Conservation (phyloP, 2,113 vertebrate genomes). For the Melanocharis versteri region DNA sequence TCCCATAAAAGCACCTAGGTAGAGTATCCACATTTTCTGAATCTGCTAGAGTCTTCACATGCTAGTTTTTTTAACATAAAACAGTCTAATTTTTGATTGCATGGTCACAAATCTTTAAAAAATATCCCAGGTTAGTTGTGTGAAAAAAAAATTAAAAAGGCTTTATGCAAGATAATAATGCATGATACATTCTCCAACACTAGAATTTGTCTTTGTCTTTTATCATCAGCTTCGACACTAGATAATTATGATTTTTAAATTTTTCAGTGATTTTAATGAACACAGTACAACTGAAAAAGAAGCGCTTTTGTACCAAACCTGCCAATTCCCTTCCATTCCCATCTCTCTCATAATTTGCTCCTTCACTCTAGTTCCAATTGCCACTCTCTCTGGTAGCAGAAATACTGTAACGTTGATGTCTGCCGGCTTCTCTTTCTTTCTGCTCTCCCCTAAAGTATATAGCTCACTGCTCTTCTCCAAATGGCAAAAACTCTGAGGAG, state of each 20-base stretch:
- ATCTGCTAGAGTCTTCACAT: background rate
- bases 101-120: background rate
- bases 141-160: background rate
- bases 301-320: background rate
- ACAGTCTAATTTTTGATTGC: background rate
- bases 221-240: background rate
- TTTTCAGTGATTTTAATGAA: constrained; percentile 8
- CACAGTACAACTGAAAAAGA: background rate
- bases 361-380: constrained; percentile 25
- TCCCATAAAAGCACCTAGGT: background rate
- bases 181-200: background rate
- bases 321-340: constrained; percentile 22
- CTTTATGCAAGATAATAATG: background rate
- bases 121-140: background rate
- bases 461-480: constrained; percentile 45
- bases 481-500: constrained; percentile 58
- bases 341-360: constrained; percentile 47
- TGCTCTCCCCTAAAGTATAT: background rate
- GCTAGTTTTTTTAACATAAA: background rate
- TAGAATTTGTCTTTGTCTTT: background rate
- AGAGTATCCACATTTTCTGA: background rate
- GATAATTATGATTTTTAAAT: background rate
- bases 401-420: constrained; percentile 51
- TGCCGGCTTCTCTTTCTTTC: constrained; percentile 16
- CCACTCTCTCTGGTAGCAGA: constrained; percentile 62